Percentiles rank a stretch among this genome's conserved stretches.
Evolutionary conservation across 2,797 vertebrate species (phyloP).

Genomic region (Pterois miles): DNA sequence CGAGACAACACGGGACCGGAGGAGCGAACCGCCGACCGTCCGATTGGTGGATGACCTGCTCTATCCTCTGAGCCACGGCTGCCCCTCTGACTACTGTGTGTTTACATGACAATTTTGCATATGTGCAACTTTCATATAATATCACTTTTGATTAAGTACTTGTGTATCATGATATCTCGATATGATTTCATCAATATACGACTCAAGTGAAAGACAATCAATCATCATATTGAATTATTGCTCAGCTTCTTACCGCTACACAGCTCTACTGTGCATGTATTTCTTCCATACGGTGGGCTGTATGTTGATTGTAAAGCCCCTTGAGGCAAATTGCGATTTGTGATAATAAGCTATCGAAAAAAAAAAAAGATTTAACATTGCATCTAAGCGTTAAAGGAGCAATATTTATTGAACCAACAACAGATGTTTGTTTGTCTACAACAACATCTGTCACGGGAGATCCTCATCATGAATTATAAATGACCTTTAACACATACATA

Average conservation of each 20-base stretch:
- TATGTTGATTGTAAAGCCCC: not conserved
- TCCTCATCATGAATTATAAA: not conserved
- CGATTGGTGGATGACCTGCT: no score
- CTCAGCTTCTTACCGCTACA: not conserved
- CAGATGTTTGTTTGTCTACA: conserved; percentile 8
- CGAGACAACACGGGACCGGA: no score
- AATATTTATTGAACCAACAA: not conserved
- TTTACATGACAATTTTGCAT: no score
- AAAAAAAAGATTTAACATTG: not conserved
- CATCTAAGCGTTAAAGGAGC: not conserved
- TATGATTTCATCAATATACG: not conserved
- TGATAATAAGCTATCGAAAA: not conserved
- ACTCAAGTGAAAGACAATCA: not conserved
- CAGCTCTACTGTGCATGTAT: not conserved
- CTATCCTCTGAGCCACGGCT: no score
- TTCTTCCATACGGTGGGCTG: not conserved
- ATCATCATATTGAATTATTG: not conserved
- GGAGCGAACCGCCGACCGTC: no score
- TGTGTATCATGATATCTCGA: not conserved
- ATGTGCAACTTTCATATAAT: no score
- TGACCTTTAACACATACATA: not conserved
- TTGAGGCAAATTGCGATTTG: not conserved
- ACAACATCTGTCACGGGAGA: conserved; percentile 9
- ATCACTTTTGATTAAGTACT: not conserved
- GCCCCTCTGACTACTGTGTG: no score